Evolutionary conservation across 2,797 vertebrate genomes (phyloP).

Genomic region (Epinephelus awoara): DNA sequence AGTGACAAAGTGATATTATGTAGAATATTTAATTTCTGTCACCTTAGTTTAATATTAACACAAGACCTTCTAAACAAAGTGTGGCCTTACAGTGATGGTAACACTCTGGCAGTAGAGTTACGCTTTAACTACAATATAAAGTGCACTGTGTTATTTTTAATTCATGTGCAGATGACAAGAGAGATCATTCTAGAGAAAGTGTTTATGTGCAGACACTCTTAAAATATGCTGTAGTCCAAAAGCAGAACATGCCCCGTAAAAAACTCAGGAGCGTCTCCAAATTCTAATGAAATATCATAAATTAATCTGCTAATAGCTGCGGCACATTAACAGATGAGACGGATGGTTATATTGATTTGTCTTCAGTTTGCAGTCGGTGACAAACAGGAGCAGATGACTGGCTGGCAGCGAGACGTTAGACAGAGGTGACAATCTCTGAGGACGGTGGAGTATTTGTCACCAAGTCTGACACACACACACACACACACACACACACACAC

Average conservation of each 20-base stretch:
- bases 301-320: neutral
- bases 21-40: neutral
- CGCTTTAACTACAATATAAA: neutral
- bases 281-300: neutral
- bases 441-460: conserved; percentile 46
- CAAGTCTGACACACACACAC: conserved; percentile 9
- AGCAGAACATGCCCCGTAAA: neutral
- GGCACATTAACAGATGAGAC: conserved; percentile 4
- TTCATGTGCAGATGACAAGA: neutral
- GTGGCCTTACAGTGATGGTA: neutral
- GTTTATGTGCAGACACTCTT: conserved; percentile 23
- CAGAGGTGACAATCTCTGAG: conserved; percentile 45
- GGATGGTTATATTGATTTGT: conserved; percentile 5
- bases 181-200: conserved; percentile 12
- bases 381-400: conserved; percentile 52
- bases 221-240: neutral
- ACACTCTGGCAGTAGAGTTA: neutral
- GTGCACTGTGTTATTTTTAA: neutral
- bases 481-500: conserved; percentile 13
- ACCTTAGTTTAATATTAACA: conserved; percentile 1
- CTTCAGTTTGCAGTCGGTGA: conserved; percentile 33
- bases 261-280: neutral
- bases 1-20: neutral
- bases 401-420: conserved; percentile 30
- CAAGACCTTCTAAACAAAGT: neutral